Percentiles rank a stretch among this genome's conserved stretches.
These are phyloP conservation scores for Mythimna pallens DNA, from an alignment of 2,888 invertebrate genomes.

Conservation along the genomic window DNA sequence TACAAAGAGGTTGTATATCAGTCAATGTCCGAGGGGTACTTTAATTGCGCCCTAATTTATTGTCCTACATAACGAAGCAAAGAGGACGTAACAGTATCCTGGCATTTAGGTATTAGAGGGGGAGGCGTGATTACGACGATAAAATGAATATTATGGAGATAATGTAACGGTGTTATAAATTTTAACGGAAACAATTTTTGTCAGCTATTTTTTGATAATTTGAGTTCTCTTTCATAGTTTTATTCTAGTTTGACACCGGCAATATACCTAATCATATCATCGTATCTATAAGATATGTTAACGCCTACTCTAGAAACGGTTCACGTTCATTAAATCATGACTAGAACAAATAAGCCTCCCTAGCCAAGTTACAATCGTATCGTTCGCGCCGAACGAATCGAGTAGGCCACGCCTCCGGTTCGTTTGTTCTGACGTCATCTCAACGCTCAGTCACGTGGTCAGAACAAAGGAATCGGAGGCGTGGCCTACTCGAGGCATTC, in stretches of 20 bases:
- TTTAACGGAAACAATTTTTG: constrained; percentile 35
- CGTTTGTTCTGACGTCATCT: too few species aligned
- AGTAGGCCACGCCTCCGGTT: too few species aligned
- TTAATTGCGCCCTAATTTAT: constrained; percentile 87
- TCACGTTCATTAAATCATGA: background rate
- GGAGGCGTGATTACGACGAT: constrained; percentile 58
- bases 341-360: too few species aligned
- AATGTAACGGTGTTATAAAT: constrained; percentile 34
- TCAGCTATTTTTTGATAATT: constrained; percentile 15
- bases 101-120: constrained; percentile 61
- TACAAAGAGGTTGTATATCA: constrained; percentile 86
- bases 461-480: too few species aligned
- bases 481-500: too few species aligned
- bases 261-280: too few species aligned
- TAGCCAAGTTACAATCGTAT: too few species aligned
- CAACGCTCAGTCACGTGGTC: too few species aligned
- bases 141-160: constrained; percentile 51
- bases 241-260: background rate
- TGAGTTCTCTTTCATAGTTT: background rate
- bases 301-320: too few species aligned
- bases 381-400: too few species aligned
- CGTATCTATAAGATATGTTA: background rate
- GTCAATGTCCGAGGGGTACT: constrained; percentile 85
- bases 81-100: constrained; percentile 60
- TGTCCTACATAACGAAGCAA: constrained; percentile 68